phyloP scores from a whole-genome alignment of 2,888 invertebrate genomes.

The Amiota minor region DNA sequence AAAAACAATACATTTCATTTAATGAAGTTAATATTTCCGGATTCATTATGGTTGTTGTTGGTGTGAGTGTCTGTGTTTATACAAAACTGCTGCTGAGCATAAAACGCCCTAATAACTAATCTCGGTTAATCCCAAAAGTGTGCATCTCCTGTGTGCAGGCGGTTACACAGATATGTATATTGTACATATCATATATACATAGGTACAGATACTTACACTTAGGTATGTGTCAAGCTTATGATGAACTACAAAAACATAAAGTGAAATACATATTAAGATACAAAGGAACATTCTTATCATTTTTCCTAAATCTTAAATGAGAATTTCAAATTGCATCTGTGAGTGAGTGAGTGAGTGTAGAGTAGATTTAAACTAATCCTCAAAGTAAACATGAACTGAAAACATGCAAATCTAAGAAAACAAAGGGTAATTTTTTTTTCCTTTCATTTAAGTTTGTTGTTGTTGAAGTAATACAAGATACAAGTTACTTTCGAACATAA shows the following conservation, averaged over 20 bases:
- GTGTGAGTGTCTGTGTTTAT: conserved; percentile 35
- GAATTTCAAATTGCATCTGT: not conserved
- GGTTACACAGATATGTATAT: not conserved
- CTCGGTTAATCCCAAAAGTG: conserved; percentile 44
- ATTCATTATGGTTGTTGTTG: conserved; percentile 25
- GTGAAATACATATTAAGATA: conserved; percentile 24
- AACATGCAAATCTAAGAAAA: conserved; percentile 56
- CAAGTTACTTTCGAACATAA: not conserved
- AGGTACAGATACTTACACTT: not conserved
- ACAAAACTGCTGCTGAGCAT: conserved; percentile 30
- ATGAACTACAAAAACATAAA: conserved; percentile 51
- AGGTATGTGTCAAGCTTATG: conserved; percentile 50
- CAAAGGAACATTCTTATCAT: conserved; percentile 3
- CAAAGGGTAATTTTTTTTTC: conserved; percentile 50
- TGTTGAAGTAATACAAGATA: not conserved
- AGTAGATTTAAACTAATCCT: conserved; percentile 47
- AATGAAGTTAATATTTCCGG: conserved; percentile 47
- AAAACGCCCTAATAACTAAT: conserved; percentile 40
- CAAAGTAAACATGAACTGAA: conserved; percentile 46
- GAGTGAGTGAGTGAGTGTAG: conserved; percentile 31
- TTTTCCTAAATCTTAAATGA: conserved; percentile 28
- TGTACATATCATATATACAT: not conserved
- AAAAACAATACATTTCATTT: conserved; percentile 7
- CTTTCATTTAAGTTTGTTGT: conserved; percentile 5
- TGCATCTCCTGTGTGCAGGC: conserved; percentile 52